phyloP scores from a whole-genome alignment of 1,140 invertebrate genomes.

The Micrasema longulum region DNA sequence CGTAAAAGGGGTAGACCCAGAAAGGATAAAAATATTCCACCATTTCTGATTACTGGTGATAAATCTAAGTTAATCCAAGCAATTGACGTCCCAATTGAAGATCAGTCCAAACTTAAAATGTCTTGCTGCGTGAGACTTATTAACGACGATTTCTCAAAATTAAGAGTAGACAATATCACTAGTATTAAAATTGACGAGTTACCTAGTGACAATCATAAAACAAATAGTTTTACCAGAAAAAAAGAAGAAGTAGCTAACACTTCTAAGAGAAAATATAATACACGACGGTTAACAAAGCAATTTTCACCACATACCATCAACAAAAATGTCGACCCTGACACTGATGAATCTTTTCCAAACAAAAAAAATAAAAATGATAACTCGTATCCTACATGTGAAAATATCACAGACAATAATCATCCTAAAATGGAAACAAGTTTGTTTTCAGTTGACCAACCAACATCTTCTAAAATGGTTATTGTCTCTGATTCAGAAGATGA shows the following conservation, averaged over 20 bases:
- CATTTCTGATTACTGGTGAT: conserved; percentile 1
- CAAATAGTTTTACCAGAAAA: background rate
- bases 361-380: conserved; percentile 14
- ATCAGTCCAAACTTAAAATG: conserved; percentile 31
- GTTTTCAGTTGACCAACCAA: background rate
- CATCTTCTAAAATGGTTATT: conserved; percentile 1
- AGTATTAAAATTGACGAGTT: background rate
- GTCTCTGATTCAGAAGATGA: background rate
- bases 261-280: conserved; percentile 17
- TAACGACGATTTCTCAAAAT: conserved; percentile 6
- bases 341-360: conserved; percentile 15
- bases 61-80: conserved; percentile 17
- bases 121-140: conserved; percentile 7
- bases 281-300: background rate
- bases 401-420: background rate
- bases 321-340: conserved; percentile 5
- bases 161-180: background rate
- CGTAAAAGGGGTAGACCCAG: background rate
- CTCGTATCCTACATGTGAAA: background rate
- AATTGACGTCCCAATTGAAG: background rate
- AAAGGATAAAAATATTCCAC: background rate
- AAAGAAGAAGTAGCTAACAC: conserved; percentile 20
- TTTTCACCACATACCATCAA: background rate
- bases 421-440: no score
- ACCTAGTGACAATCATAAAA: background rate